Conservation (phyloP, 92 coral and sea anemone species). For the Parazoanthus darwini region DNA sequence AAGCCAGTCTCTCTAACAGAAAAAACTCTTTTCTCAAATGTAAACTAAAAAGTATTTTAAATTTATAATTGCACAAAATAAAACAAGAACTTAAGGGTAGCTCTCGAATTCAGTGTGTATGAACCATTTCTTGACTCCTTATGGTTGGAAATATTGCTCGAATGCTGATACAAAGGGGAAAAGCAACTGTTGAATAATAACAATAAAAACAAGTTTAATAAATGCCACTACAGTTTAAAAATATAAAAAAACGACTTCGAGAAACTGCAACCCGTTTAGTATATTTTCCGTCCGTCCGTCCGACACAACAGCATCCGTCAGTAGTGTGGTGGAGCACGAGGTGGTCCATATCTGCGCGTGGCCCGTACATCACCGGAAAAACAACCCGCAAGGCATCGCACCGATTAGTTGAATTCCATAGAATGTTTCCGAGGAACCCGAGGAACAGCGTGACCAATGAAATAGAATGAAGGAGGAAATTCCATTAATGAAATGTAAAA, state of each 20-base stretch:
- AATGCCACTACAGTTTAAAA: neutral
- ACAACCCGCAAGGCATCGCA: constrained; percentile 47
- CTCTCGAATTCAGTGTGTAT: neutral
- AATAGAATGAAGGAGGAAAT: constrained; percentile 33
- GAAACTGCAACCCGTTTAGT: constrained; percentile 15
- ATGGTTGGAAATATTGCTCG: neutral
- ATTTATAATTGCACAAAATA: neutral
- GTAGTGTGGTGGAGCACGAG: constrained; percentile 38
- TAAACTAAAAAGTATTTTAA: neutral
- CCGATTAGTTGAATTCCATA: constrained; percentile 4
- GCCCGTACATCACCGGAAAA: constrained; percentile 40
- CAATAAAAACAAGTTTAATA: neutral
- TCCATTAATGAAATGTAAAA: constrained; percentile 28
- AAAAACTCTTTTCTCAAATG: neutral
- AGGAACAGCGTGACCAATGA: constrained; percentile 36
- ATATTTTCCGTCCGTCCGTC: constrained; percentile 40
- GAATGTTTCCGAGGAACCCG: constrained; percentile 39
- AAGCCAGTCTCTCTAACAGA: neutral
- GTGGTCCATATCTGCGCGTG: constrained; percentile 46
- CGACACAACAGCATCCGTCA: constrained; percentile 41
- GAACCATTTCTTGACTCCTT: neutral
- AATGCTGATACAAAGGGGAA: neutral
- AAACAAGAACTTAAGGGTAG: neutral
- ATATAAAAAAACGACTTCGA: neutral
- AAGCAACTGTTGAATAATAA: neutral